These are phyloP conservation scores for Morpho deidamia DNA, from an alignment of 2,888 invertebrate genomes.

Conservation along the genomic window DNA sequence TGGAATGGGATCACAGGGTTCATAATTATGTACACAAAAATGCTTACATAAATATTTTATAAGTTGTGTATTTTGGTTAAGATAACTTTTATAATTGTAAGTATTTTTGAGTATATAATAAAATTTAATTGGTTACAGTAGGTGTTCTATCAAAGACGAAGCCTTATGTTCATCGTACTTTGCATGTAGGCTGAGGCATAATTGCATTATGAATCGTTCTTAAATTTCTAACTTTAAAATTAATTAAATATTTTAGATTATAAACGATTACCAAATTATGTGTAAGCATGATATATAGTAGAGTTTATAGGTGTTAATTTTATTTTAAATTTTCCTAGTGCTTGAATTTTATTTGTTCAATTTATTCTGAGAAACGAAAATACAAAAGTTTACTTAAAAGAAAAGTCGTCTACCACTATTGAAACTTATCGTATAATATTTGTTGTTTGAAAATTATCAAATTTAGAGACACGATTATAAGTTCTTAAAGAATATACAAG, in stretches of 20 bases:
- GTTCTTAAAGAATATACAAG: too few relatives aligned
- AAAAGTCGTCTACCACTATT: too few relatives aligned
- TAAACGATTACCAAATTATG: slow-evolving; percentile 13
- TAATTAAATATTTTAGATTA: slow-evolving; percentile 9
- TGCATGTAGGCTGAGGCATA: slow-evolving; percentile 70
- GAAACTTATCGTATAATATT: too few relatives aligned
- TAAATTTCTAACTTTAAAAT: slow-evolving; percentile 9
- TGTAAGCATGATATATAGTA: slow-evolving; percentile 25
- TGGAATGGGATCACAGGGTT: slow-evolving; percentile 60
- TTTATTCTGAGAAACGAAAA: not conserved
- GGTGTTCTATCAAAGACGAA: slow-evolving; percentile 36
- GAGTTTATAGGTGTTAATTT: slow-evolving; percentile 14
- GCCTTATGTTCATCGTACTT: slow-evolving; percentile 48
- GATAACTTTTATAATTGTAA: slow-evolving; percentile 24
- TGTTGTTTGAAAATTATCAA: too few relatives aligned
- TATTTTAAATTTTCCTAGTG: slow-evolving; percentile 16
- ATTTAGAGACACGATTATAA: too few relatives aligned
- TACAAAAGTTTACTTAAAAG: not conserved
- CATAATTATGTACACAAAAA: slow-evolving; percentile 45
- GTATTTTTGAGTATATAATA: slow-evolving; percentile 47
- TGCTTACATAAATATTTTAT: slow-evolving; percentile 36
- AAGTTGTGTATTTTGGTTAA: slow-evolving; percentile 1
- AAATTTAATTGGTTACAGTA: slow-evolving; percentile 25
- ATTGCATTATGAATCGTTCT: slow-evolving; percentile 27
- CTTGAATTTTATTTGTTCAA: slow-evolving; percentile 11